Base-by-base conservation (phyloP, 2,888 invertebrate genomes). In the Steinernema scapterisci region DNA sequence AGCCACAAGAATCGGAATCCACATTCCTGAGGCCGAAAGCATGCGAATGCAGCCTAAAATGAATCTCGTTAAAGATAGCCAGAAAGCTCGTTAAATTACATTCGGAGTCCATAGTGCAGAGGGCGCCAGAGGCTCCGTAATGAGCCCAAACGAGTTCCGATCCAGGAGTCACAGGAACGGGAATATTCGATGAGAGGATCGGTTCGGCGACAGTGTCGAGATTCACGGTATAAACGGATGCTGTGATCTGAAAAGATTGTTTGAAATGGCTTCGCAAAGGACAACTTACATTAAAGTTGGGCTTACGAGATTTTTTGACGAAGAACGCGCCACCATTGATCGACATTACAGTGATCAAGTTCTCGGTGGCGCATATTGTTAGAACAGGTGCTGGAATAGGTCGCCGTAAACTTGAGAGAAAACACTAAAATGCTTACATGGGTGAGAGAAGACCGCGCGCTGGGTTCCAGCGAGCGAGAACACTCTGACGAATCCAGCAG, bases 401-500 rank as follows among this genome's bases (percentile, higher is more conserved):
- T 21, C 1, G 6, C 2, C 45, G 27, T 31, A 3, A 9, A 9
- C 38, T 38, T 38, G 38, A 3, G 9, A 38, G 38, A 3, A 9
- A 38, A 13, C 7, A 16, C 13, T 11, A 1, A 25, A n/a, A n/a
- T n/a, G 11, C 23, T 9, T 44, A 0, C 94, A 94, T 0, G 93
- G 92, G 70, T 93, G 88, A 0, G 91, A 91, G 72, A 94, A 89
- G 13, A 92, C 88, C 83, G 93, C 93, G 85, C 92, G 91, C 89
- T 97, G 97, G 0, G 93, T 92, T 63, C 97, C 97, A 89, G 92
- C 92, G 16, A 93, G 90, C 5, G 93, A 93, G 88, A 93, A 95
- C 2, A 97, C 88, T 19, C 95, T 89, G 71, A 97, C 88, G 81
- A 92, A 91, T 27, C 93, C 90, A 73, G 91, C 91, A 81, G 91